Conservation (phyloP, 1,140 invertebrate species). For the Dufourea novaeangliae region DNA sequence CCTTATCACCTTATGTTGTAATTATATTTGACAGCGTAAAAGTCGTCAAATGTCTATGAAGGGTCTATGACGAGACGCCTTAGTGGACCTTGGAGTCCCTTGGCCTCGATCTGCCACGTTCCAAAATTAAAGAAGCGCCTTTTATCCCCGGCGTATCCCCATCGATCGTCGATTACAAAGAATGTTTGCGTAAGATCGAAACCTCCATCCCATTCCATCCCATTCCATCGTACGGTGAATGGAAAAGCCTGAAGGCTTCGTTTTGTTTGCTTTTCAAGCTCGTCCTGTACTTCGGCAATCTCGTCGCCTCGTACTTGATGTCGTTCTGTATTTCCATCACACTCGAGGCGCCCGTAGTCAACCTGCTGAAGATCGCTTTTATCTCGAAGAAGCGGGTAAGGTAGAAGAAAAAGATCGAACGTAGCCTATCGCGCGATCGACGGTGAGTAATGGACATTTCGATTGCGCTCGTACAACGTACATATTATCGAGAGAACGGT, state of each 20-base stretch:
- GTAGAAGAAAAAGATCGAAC: constrained; percentile 57
- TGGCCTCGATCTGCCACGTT: too few relatives aligned
- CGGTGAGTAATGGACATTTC: neutral
- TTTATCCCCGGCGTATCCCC: too few relatives aligned
- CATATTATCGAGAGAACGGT: neutral
- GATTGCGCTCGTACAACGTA: neutral
- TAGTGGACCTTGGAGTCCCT: too few relatives aligned
- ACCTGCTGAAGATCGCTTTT: constrained; percentile 86
- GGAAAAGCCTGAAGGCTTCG: neutral
- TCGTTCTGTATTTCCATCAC: constrained; percentile 89
- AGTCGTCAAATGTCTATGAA: too few relatives aligned
- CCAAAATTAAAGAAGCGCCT: too few relatives aligned
- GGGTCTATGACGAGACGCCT: too few relatives aligned
- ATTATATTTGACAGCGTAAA: too few relatives aligned
- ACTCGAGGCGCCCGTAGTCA: constrained; percentile 90
- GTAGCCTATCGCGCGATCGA: constrained; percentile 9
- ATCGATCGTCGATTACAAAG: too few relatives aligned
- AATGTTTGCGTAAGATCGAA: too few relatives aligned
- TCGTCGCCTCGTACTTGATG: constrained; percentile 88
- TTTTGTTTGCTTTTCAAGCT: constrained; percentile 82
- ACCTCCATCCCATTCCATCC: too few relatives aligned
- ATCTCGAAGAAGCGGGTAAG: constrained; percentile 72
- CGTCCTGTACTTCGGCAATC: constrained; percentile 89
- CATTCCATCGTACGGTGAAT: too few relatives aligned
- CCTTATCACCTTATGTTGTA: too few relatives aligned